Percentiles rank a stretch among this genome's conserved stretches.
These are phyloP conservation scores for Leptopilina clavipes DNA, from an alignment of 1,140 invertebrate genomes.

Conservation along the genomic window DNA sequence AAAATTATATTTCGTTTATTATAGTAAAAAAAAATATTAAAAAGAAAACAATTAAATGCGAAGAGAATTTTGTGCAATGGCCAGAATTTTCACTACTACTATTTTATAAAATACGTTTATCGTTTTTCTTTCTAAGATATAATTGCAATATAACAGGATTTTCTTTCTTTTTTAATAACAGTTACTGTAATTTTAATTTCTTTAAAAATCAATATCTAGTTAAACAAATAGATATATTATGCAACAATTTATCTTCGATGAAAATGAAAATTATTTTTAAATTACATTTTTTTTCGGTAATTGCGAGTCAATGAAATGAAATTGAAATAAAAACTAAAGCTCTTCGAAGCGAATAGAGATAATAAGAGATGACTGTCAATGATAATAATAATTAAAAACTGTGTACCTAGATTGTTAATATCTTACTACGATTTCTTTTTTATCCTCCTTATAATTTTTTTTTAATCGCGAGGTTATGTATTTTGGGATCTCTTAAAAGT, in stretches of 20 bases:
- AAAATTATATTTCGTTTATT: no score
- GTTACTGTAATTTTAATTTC: no score
- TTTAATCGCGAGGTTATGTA: constrained; percentile 14
- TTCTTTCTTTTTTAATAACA: no score
- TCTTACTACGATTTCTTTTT: constrained; percentile 8
- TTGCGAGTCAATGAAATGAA: background rate
- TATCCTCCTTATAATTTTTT: background rate
- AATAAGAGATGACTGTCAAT: background rate
- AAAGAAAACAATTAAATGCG: background rate
- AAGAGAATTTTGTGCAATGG: constrained; percentile 2
- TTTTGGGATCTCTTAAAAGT: constrained; percentile 41
- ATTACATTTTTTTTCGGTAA: background rate
- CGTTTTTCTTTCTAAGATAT: background rate
- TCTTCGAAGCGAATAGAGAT: background rate
- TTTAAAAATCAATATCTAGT: no score
- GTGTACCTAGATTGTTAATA: background rate
- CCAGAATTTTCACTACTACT: background rate
- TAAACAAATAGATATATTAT: background rate
- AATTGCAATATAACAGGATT: no score
- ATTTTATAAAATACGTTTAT: background rate
- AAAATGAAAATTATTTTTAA: background rate
- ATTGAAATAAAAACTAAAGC: background rate
- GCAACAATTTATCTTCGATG: background rate
- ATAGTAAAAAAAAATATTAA: background rate
- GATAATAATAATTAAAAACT: background rate